These are phyloP conservation scores for Spilarctia lutea DNA, from an alignment of 2,888 invertebrate species.

Conservation along the genomic window DNA sequence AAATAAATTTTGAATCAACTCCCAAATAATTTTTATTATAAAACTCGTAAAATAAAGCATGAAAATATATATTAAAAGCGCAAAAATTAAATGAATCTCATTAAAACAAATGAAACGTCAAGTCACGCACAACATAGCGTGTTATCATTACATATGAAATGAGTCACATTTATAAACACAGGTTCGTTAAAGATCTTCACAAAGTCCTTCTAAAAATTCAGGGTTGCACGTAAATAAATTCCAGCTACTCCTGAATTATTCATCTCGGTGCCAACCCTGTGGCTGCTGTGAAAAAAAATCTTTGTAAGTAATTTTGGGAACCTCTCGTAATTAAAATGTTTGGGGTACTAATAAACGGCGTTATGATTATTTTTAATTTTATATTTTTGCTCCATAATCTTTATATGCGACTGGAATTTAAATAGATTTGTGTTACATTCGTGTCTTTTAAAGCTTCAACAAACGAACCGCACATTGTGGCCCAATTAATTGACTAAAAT, in stretches of 20 bases:
- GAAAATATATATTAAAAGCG: not conserved
- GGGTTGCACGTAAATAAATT: slow-evolving; percentile 42
- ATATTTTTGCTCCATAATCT: slow-evolving; percentile 20
- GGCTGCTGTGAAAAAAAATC: slow-evolving; percentile 42
- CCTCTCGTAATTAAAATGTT: slow-evolving; percentile 33
- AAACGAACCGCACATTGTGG: not conserved
- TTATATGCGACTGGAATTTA: slow-evolving; percentile 27
- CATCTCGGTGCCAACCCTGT: slow-evolving; percentile 49
- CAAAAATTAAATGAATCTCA: not conserved
- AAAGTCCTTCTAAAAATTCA: slow-evolving; percentile 38
- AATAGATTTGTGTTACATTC: not conserved
- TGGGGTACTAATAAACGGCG: slow-evolving; percentile 39
- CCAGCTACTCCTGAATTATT: slow-evolving; percentile 51
- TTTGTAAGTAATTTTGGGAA: slow-evolving; percentile 20
- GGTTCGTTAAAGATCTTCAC: slow-evolving; percentile 37
- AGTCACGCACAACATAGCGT: slow-evolving; percentile 22
- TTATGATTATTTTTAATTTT: slow-evolving; percentile 26
- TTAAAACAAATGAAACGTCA: slow-evolving; percentile 3
- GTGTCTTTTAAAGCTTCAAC: not conserved
- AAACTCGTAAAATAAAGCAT: not conserved
- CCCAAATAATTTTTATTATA: not conserved
- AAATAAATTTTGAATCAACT: not conserved
- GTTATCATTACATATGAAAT: slow-evolving; percentile 44
- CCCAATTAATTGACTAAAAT: not conserved
- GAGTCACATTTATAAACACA: slow-evolving; percentile 33